Evolutionary conservation across 2,797 vertebrate genomes (phyloP), one percentile per base, ranked within the genome.

Genomic region (Cryptoprocta ferox): DNA sequence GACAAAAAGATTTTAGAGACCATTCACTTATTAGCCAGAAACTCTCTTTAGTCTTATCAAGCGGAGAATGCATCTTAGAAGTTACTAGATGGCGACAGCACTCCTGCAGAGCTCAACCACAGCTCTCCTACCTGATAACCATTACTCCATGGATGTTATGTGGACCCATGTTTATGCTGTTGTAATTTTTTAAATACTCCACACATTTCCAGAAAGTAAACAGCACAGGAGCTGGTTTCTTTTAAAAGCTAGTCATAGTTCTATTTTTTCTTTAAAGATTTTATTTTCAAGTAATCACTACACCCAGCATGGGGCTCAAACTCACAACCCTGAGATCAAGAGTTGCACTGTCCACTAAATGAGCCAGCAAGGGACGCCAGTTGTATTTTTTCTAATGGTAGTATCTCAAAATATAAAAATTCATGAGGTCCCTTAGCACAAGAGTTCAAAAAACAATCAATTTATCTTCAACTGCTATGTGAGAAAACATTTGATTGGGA

Each of bases 351-450:
- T 16, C 8, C 15, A 75, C 73, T 15, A 15, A 75, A 42, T 75
- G 8, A 45, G 28, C 26, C 14, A 75, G 39, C 71, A 14, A 45
- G 42, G 71, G 2, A 4, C 39, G 39, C 7, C 26, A 45, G 42
- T 30, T 11, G 32, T 30, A 59, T 65, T 88, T 80, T 96, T 90
- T 59, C 71, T 88, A 95, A 95, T 18, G 9, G 10, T 3, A 73
- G 14, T 32, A 63, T 42, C 30, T 89, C 89, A 93, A 93, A 93
- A 93, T 63, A 85, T 48, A 30, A 91, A 96, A 95, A 95, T 14
- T 28, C 76, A 48, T 56, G 19, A 89, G 26, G 63, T 28, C n/a
- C 12, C 39, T 61, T 76, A 39, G 30, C 26, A 71, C 1, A 87
- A 45, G 1, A 82, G 15, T 83, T 80, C 16, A 65, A 78, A 68